Conservation (phyloP, 2,888 invertebrate species). For the Podabrus alpinus region DNA sequence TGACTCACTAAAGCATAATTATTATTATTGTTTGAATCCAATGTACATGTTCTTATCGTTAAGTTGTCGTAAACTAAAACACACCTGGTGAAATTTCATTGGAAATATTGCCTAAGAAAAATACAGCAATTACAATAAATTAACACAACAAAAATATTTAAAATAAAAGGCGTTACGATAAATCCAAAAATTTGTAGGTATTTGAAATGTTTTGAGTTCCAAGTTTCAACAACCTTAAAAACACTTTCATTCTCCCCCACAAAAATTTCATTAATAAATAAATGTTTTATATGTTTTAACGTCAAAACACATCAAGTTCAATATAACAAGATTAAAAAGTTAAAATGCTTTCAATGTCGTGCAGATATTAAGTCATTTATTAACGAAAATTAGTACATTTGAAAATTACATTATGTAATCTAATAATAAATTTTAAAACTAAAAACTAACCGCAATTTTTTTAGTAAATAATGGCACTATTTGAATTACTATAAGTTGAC, state of each 20-base stretch:
- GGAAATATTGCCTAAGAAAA: background rate
- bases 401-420: background rate
- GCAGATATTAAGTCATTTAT: background rate
- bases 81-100: background rate
- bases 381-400: background rate
- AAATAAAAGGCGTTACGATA: background rate
- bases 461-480: background rate
- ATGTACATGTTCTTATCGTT: background rate
- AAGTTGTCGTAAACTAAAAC: background rate
- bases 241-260: background rate
- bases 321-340: constrained; percentile 3
- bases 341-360: constrained; percentile 3
- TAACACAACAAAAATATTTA: background rate
- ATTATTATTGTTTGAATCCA: background rate
- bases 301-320: constrained; percentile 4
- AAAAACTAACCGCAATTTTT: too few species aligned
- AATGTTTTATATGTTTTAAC: constrained; percentile 2
- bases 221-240: constrained; percentile 2
- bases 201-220: background rate
- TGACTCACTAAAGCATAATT: background rate
- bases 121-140: background rate
- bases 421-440: background rate
- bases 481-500: too few species aligned
- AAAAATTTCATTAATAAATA: constrained; percentile 2
- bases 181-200: background rate